A percentile compares a stretch with the other conserved stretches of the same genome.
Evolutionary conservation across 2,113 vertebrate species (phyloP).

Genomic region (Hymenochirus boettgeri): DNA sequence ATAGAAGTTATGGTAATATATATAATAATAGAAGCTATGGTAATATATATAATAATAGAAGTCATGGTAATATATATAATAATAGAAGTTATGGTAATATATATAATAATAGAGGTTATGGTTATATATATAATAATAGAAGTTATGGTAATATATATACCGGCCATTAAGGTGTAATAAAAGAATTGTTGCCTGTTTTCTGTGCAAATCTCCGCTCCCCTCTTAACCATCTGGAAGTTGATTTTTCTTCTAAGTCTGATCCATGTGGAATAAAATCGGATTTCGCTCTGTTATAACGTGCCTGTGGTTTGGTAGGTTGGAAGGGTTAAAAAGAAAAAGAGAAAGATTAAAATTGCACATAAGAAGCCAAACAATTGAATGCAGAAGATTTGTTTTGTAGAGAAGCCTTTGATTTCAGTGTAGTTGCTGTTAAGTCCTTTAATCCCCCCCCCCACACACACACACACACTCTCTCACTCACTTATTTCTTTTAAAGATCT

Average conservation of each 20-base stretch:
- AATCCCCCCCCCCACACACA: background rate
- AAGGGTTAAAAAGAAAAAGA: background rate
- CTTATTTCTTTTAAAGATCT: background rate
- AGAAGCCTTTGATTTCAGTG: background rate
- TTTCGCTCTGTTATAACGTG: slow-evolving; percentile 46
- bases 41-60: too few species aligned
- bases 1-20: too few species aligned
- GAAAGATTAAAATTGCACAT: background rate
- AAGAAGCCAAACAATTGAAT: background rate
- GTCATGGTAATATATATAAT: too few species aligned
- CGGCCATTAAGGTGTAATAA: too few species aligned
- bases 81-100: too few species aligned
- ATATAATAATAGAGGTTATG: too few species aligned
- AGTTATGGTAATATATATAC: too few species aligned
- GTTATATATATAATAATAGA: too few species aligned
- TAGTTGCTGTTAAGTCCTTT: background rate
- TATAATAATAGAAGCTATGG: too few species aligned
- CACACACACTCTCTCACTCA: too few species aligned
- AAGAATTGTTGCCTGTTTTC: too few species aligned
- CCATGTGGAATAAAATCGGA: slow-evolving; percentile 52
- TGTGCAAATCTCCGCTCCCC: slow-evolving; percentile 10
- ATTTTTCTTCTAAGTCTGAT: slow-evolving; percentile 50
- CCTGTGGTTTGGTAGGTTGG: background rate
- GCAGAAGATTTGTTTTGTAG: background rate
- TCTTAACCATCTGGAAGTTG: slow-evolving; percentile 63